A percentile compares a stretch with the other conserved stretches of the same genome.
Conservation (phyloP, 2,797 vertebrate species). For the Sebastes vulpes region DNA sequence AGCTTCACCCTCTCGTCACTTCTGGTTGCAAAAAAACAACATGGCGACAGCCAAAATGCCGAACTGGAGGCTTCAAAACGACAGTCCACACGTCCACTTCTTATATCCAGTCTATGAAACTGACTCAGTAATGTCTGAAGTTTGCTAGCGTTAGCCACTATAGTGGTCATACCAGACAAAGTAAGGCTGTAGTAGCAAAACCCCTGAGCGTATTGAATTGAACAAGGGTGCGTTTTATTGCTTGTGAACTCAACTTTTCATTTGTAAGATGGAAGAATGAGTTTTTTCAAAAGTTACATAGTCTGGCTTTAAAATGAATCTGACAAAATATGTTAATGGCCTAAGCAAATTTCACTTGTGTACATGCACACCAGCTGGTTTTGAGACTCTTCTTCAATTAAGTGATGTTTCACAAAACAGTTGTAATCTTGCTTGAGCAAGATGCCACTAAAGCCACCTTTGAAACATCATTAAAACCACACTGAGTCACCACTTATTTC, state of each 20-base stretch:
- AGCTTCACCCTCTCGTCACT: no score
- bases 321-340: background rate
- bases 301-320: background rate
- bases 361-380: background rate
- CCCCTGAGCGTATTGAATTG: background rate
- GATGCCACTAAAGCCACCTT: background rate
- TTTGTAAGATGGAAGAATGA: background rate
- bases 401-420: background rate
- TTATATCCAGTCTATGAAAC: background rate
- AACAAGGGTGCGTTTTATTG: background rate
- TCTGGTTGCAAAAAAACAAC: no score
- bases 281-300: background rate
- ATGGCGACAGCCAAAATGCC: no score
- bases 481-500: background rate
- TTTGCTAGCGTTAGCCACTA: background rate
- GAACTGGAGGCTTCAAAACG: no score
- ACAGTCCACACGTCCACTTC: no score
- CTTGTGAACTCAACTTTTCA: background rate
- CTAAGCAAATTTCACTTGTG: background rate
- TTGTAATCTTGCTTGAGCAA: background rate
- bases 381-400: background rate
- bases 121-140: background rate
- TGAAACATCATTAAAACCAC: constrained; percentile 7
- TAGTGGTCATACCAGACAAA: background rate
- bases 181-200: background rate